These are phyloP conservation scores for Malurus leucopterus DNA, from an alignment of 2,797 vertebrate genomes.

Conservation along the genomic window DNA sequence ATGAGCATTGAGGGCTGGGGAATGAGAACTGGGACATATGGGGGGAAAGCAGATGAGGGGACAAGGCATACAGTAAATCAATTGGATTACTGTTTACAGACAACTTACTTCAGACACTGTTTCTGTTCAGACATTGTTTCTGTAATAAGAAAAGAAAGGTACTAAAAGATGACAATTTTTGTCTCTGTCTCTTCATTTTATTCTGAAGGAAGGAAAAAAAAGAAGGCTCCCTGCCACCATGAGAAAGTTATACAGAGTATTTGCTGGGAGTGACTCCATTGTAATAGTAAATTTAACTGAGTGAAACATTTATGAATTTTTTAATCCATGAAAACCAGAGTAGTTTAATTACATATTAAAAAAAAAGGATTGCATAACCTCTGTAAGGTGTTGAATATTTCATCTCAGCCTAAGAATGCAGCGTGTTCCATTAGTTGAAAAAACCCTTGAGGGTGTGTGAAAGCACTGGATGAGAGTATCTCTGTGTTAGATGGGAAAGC, in stretches of 20 bases:
- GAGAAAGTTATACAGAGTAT: neutral
- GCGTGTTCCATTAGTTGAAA: constrained; percentile 47
- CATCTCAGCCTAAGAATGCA: constrained; percentile 31
- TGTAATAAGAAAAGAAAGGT: neutral
- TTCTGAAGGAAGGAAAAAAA: neutral
- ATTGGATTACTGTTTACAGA: neutral
- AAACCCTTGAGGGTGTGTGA: constrained; percentile 17
- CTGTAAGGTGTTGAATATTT: constrained; percentile 54
- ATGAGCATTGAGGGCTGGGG: fast-evolving
- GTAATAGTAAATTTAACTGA: constrained; percentile 25
- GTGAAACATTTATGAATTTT: constrained; percentile 48
- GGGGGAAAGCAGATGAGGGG: neutral
- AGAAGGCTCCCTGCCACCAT: fast-evolving
- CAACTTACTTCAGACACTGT: neutral
- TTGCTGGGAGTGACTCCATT: neutral
- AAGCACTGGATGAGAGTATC: neutral
- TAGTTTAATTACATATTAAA: constrained; percentile 42
- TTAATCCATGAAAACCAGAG: constrained; percentile 29
- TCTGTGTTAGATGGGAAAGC: neutral
- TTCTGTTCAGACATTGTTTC: neutral
- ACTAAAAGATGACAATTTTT: neutral
- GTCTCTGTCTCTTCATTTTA: neutral
- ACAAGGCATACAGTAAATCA: neutral
- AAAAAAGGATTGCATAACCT: constrained; percentile 38
- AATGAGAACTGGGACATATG: neutral